Evolutionary conservation across 2,797 vertebrate genomes (phyloP), one percentile per base, ranked within the genome.

Genomic region (Euthynnus affinis): DNA sequence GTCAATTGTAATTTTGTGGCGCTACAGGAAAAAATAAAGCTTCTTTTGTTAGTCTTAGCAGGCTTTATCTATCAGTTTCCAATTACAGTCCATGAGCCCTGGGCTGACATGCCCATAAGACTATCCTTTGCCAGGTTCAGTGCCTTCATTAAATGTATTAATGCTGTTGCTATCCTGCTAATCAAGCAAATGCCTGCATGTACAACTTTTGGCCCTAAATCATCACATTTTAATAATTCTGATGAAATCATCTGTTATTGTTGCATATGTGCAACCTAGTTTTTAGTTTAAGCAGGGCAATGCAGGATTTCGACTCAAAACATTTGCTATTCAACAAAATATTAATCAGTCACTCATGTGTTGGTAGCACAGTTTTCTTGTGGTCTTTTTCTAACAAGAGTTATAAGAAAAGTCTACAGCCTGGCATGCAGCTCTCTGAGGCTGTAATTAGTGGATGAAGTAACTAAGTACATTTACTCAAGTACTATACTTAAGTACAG

Each of bases 1-100:
- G 87, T 86, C 83, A 81, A 84, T 87, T 91, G 74, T 85, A 88
- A 88, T 87, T 88, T 90, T 71, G 74, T 80, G 72, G 65, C 63
- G 18, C 70, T 57, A 65, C 61, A 71, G 74, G 69, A 51, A 80
- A 80, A 81, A 83, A 84, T 37, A 62, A 72, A 81, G 76, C 82
- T 86, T 88, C 67, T 80, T 89, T 88, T 89, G 68, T 92, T 82
- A 73, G 85, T 77, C 67, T 74, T 64, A 87, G 81, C 79, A 59
- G 69, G 74, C 75, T 83, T 87, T 74, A 88, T 88, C 82, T 64
- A 69, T 87, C 82, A 76, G 60, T 90, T 84, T 89, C 81, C 70
- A 87, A 88, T 87, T 88, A 81, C 55, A 83, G 63, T 80, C 46
- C 48, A 67, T 62, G 53, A 84, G 71, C 77, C 53, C 74, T 32